These are phyloP conservation scores for Anableps anableps DNA, from an alignment of 2,797 vertebrate genomes.

Conservation along the genomic window DNA sequence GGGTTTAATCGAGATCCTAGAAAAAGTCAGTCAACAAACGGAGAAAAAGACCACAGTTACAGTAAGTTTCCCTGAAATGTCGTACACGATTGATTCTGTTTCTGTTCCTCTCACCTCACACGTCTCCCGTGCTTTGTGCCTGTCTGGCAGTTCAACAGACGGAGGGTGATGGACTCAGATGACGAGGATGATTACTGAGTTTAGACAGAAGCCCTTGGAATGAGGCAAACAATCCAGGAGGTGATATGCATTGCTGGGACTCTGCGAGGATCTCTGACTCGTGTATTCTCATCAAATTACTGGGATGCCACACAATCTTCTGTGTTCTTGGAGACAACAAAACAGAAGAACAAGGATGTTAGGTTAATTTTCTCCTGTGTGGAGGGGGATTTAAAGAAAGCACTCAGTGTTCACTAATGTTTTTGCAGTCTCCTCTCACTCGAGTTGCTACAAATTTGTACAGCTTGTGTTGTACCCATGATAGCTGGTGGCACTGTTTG, in stretches of 20 bases:
- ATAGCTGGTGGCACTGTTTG: conserved; percentile 37
- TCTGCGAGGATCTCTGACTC: conserved; percentile 44
- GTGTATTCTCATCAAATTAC: conserved; percentile 40
- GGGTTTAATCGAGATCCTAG: conserved; percentile 97
- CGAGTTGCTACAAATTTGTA: conserved; percentile 36
- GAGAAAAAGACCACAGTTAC: conserved; percentile 97
- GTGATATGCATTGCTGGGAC: conserved; percentile 51
- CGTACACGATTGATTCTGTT: neutral
- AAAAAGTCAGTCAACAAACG: conserved; percentile 98
- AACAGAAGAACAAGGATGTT: conserved; percentile 44
- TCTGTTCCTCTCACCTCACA: neutral
- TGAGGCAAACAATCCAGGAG: conserved; percentile 28
- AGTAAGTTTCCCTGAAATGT: conserved; percentile 74
- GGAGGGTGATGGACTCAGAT: conserved; percentile 96
- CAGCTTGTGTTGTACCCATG: conserved; percentile 45
- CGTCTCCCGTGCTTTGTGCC: conserved; percentile 23
- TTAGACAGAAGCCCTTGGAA: conserved; percentile 20
- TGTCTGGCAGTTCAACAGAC: conserved; percentile 92
- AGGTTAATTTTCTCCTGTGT: conserved; percentile 31
- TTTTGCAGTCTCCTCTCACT: conserved; percentile 31
- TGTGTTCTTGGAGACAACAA: conserved; percentile 48
- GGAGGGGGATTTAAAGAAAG: neutral
- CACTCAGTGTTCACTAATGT: conserved; percentile 27
- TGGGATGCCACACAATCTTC: conserved; percentile 39
- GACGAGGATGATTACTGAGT: conserved; percentile 89